phyloP scores from a whole-genome alignment of 2,797 vertebrate species.

The Sarcophilus harrisii region DNA sequence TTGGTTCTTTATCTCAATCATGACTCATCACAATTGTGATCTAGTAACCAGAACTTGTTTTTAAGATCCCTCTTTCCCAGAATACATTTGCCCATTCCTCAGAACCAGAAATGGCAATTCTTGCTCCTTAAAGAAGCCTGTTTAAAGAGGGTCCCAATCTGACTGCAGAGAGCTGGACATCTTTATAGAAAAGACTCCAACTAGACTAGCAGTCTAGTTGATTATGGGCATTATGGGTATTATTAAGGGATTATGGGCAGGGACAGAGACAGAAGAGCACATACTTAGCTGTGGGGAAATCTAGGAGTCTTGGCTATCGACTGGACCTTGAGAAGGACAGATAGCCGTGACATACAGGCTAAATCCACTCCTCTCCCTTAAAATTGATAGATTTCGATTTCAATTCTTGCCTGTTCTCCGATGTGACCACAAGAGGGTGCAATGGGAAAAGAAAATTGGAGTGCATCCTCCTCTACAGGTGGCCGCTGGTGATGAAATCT shows the following conservation, averaged over 20 bases:
- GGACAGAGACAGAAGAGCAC: not conserved
- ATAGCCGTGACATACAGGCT: not conserved
- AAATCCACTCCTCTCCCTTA: not conserved
- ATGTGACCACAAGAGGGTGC: slow-evolving; percentile 71
- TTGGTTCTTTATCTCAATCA: not conserved
- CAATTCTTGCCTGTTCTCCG: slow-evolving; percentile 24
- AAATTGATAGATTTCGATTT: not conserved
- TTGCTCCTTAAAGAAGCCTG: not conserved
- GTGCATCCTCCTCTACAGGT: not conserved
- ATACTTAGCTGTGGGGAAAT: not conserved
- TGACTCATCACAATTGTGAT: not conserved
- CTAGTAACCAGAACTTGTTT: slow-evolving; percentile 17
- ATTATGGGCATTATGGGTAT: too few species aligned
- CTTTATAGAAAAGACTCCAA: not conserved
- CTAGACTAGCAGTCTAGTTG: not conserved
- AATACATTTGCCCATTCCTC: not conserved
- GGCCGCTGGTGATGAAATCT: slow-evolving; percentile 36
- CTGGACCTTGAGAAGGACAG: not conserved
- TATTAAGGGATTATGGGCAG: not conserved
- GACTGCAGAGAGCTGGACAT: not conserved
- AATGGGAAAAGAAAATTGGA: slow-evolving; percentile 62
- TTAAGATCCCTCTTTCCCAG: not conserved
- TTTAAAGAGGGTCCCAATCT: not conserved
- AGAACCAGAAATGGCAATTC: slow-evolving; percentile 50
- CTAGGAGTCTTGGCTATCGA: slow-evolving; percentile 17